These are phyloP conservation scores for Desmodus rotundus DNA, from an alignment of 2,113 vertebrate genomes.

Conservation along the genomic window DNA sequence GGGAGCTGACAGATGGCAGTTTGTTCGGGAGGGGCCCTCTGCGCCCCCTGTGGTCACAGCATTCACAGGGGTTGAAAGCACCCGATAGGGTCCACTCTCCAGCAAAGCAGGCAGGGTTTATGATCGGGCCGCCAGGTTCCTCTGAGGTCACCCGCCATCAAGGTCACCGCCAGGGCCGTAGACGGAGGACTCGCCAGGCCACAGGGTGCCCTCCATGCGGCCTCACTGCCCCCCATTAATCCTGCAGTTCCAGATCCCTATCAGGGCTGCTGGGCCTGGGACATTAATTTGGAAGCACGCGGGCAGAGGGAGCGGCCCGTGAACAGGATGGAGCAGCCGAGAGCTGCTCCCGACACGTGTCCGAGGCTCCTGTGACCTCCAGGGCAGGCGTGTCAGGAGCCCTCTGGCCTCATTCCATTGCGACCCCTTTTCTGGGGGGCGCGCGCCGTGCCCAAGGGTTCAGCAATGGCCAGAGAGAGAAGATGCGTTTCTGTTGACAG, in stretches of 20 bases:
- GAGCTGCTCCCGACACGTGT: neutral
- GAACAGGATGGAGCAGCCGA: neutral
- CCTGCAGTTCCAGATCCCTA: constrained; percentile 26
- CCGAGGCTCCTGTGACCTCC: accelerated
- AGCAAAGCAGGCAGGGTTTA: neutral
- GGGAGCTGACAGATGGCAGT: accelerated
- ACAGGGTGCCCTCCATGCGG: neutral
- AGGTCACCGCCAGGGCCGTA: constrained; percentile 3
- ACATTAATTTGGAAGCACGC: constrained; percentile 36
- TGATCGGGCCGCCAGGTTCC: neutral
- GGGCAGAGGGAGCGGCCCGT: neutral
- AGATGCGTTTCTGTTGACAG: neutral
- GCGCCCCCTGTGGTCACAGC: accelerated
- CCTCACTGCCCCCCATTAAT: neutral
- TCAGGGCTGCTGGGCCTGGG: neutral
- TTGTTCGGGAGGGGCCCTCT: accelerated
- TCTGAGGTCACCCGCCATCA: neutral
- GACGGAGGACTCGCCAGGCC: neutral
- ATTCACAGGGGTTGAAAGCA: accelerated
- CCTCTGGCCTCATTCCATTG: accelerated
- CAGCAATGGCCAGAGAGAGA: neutral
- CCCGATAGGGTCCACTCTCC: neutral
- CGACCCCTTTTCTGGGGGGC: neutral
- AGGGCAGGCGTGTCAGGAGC: accelerated
- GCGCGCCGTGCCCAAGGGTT: accelerated